Conservation (phyloP, 2,113 vertebrate species). For the Furnarius figulus region DNA sequence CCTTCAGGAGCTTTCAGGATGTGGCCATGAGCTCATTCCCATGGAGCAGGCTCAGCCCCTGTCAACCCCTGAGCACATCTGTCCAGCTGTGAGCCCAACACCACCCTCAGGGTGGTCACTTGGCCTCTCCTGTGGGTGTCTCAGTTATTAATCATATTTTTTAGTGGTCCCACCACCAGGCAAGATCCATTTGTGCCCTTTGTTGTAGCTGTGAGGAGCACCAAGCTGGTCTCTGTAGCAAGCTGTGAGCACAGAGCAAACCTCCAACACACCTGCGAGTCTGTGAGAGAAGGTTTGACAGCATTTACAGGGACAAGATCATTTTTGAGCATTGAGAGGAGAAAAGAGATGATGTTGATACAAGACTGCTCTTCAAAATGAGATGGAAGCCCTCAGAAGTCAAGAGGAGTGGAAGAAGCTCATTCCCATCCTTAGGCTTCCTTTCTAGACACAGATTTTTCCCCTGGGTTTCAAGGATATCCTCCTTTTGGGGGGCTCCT, state of each 20-base stretch:
- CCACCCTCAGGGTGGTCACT: neutral
- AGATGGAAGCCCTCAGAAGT: neutral
- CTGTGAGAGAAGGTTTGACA: neutral
- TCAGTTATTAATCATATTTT: neutral
- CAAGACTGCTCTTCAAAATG: neutral
- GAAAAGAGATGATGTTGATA: neutral
- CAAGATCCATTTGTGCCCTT: neutral
- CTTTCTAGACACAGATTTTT: neutral
- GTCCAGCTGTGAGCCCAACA: neutral
- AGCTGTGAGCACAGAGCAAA: neutral
- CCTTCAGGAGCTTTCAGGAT: neutral
- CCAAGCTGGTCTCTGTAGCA: neutral
- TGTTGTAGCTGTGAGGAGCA: neutral
- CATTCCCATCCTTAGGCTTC: neutral
- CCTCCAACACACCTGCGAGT: neutral
- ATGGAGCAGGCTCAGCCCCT: neutral
- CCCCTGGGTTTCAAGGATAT: neutral
- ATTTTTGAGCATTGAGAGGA: fast-evolving
- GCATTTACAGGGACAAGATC: neutral
- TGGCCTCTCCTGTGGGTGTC: neutral
- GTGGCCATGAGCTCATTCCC: fast-evolving
- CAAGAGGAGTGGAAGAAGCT: neutral
- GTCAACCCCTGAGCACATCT: neutral
- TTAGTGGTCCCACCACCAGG: neutral
- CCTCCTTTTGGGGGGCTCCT: neutral